phyloP scores from a whole-genome alignment of 2,888 invertebrate genomes.

The Athalia circularis region DNA sequence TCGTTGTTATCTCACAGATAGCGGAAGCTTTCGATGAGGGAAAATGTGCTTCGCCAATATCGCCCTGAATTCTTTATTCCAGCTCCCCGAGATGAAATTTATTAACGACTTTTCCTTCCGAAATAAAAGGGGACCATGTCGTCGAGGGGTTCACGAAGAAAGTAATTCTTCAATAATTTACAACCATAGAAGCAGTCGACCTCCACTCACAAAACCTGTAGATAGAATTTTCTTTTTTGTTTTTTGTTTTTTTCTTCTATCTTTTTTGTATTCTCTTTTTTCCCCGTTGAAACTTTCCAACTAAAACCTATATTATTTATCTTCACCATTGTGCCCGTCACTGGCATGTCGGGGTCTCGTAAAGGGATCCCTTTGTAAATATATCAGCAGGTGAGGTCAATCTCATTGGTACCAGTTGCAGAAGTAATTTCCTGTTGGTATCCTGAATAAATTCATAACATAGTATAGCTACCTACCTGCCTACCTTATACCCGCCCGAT shows the following conservation, averaged over 20 bases:
- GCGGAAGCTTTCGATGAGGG: constrained; percentile 39
- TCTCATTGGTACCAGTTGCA: constrained; percentile 34
- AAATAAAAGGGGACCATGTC: constrained; percentile 16
- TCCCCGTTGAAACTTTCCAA: constrained; percentile 32
- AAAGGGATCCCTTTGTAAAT: constrained; percentile 36
- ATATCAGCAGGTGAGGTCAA: constrained; percentile 32
- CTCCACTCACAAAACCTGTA: constrained; percentile 5
- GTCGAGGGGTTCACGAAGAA: constrained; percentile 14
- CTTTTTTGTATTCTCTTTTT: background rate
- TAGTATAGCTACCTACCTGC: background rate
- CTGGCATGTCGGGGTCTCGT: constrained; percentile 31
- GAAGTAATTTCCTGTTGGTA: constrained; percentile 39
- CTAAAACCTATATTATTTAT: constrained; percentile 41
- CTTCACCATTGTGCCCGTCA: constrained; percentile 16
- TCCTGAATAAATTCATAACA: constrained; percentile 40
- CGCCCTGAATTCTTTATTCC: constrained; percentile 39
- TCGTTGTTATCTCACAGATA: constrained; percentile 29
- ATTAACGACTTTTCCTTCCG: constrained; percentile 39
- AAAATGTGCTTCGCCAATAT: constrained; percentile 32
- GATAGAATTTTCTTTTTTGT: constrained; percentile 10
- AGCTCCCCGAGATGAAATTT: constrained; percentile 32
- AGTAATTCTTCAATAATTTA: constrained; percentile 39
- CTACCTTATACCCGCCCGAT: background rate
- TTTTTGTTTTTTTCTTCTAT: background rate
- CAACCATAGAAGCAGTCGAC: constrained; percentile 22